phyloP scores from a whole-genome alignment of 37 sponge, comb jelly and placozoan genomes.

The Oopsacas minuta region DNA sequence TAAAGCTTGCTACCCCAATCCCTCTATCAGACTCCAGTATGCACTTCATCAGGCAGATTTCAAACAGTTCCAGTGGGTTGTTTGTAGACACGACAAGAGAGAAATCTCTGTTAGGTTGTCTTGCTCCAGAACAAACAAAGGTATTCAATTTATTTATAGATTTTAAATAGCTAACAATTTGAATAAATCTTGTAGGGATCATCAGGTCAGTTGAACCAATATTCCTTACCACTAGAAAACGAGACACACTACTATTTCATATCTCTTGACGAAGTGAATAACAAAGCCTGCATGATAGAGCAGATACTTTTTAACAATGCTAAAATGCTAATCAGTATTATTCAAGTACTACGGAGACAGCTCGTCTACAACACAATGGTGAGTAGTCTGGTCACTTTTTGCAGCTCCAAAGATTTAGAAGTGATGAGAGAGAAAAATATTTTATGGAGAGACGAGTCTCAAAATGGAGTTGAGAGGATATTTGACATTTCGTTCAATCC shows the following conservation, averaged over 20 bases:
- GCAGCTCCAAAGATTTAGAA: background rate
- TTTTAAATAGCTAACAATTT: too few relatives aligned
- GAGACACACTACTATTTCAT: slow-evolving; percentile 9
- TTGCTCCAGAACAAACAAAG: background rate
- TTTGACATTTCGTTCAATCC: background rate
- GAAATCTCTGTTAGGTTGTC: background rate
- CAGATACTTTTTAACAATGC: background rate
- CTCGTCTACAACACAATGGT: slow-evolving; percentile 1
- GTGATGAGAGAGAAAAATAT: background rate
- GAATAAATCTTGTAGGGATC: too few relatives aligned
- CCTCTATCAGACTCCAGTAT: background rate
- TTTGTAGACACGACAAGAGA: background rate
- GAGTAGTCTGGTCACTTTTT: background rate
- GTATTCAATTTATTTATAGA: too few relatives aligned
- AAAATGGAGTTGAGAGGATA: background rate
- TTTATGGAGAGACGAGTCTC: background rate
- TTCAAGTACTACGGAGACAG: background rate
- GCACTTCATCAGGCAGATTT: background rate
- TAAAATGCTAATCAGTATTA: background rate
- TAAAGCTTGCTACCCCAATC: background rate
- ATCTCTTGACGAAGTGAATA: background rate
- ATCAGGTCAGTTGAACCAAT: slow-evolving; percentile 3
- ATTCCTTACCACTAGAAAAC: background rate
- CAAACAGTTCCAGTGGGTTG: background rate
- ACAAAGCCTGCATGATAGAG: background rate